Conservation (phyloP, 2,113 vertebrate species). For the Cochlearius cochlearius region DNA sequence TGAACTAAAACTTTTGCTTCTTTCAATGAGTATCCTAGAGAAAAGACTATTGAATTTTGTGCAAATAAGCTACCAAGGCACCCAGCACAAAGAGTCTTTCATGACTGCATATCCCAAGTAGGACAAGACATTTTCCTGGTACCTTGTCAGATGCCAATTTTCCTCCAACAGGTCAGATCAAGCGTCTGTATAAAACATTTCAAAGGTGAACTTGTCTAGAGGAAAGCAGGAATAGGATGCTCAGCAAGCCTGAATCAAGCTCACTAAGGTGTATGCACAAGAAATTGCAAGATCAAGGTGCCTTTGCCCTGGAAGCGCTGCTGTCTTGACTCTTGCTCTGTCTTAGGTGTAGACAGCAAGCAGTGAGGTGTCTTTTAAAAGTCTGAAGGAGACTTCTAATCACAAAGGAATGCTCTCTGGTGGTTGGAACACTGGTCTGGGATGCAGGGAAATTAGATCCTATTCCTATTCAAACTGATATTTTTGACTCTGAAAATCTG, state of each 20-base stretch:
- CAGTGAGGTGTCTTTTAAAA: not conserved
- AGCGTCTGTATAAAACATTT: not conserved
- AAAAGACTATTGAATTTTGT: not conserved
- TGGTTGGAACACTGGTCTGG: not conserved
- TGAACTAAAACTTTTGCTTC: not conserved
- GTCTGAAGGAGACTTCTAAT: not conserved
- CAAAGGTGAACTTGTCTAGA: not conserved
- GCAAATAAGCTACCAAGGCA: not conserved
- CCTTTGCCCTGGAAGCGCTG: not conserved
- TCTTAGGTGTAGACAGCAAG: not conserved
- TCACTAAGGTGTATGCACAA: not conserved
- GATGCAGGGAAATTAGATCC: not conserved
- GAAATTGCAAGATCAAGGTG: not conserved
- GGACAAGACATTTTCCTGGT: not conserved
- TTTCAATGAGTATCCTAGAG: not conserved
- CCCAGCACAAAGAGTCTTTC: not conserved
- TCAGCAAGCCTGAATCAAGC: not conserved
- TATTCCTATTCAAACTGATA: not conserved
- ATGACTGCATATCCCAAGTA: not conserved
- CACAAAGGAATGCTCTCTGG: not conserved
- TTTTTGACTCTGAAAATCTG: not conserved
- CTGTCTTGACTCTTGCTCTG: not conserved
- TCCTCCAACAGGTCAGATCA: not conserved
- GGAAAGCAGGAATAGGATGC: not conserved
- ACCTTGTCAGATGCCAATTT: not conserved